Evolutionary conservation across 2,113 vertebrate genomes (phyloP), one percentile per base, ranked within the genome.

Genomic region (Cepphus grylle): DNA sequence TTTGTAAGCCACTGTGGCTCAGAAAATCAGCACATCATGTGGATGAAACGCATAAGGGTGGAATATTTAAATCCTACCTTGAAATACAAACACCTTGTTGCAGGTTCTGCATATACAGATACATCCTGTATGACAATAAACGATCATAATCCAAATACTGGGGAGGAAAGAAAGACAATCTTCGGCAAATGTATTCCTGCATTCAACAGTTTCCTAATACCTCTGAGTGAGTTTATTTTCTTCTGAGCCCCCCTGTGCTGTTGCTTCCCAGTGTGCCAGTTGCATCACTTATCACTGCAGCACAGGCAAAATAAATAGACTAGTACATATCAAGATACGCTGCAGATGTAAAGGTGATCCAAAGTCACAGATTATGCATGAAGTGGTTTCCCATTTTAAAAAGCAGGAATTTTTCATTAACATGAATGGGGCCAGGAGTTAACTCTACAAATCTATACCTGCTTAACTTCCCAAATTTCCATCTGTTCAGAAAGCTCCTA

Each of bases 161-260:
- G 17, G 9, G 26, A 73, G 59, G 36, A 74, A 78, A 67, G 22
- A 49, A 11, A 47, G 30, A 56, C 13, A 17, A 34, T 30, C 38
- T 61, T 49, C 23, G 36, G 34, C 26, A 84, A 89, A 89, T 61
- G 6, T 56, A 1, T 43, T 62, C 26, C 20, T 83, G 83, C 13
- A 10, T 67, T 73, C 63, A 71, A 19, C 16, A 58, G 13, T 86
- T 83, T 72, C 18, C 40, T 78, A 50, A 25, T 34, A 27, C 5
- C 42, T 85, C 22, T 34, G 52, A 52, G 23, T 20, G 70, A 85
- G 12, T 80, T 47, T 49, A 26, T 66, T 79, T 71, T 70, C 34
- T 32, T 73, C 15, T 61, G 43, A 42, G 5, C 9, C 15, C 11
- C 36, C 7, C 16, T 0, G 0, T 61, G 36, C 45, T 47, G 22